These are phyloP conservation scores for Sympetrum striolatum DNA, from an alignment of 2,888 invertebrate genomes.

Conservation along the genomic window DNA sequence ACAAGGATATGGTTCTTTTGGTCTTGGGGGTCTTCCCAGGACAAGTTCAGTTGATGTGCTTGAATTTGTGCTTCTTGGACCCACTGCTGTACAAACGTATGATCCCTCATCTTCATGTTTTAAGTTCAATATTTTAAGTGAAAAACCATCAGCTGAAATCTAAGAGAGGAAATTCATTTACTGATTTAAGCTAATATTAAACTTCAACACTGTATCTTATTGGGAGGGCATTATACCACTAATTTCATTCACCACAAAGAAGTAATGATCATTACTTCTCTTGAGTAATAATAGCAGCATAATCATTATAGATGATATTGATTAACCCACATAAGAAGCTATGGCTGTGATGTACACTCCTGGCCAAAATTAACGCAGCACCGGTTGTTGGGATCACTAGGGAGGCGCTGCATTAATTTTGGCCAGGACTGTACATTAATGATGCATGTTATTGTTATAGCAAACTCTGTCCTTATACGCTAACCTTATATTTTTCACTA, in stretches of 20 bases:
- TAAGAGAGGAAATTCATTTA: background rate
- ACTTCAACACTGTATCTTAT: background rate
- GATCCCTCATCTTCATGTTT: background rate
- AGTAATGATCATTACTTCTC: no score
- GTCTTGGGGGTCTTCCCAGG: background rate
- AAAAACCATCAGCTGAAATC: background rate
- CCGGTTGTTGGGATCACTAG: no score
- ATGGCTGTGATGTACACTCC: no score
- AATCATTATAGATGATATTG: no score
- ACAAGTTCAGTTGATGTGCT: background rate
- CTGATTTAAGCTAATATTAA: background rate
- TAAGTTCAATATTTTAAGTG: background rate
- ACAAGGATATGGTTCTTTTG: conserved; percentile 19
- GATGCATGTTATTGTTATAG: no score
- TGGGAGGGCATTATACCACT: no score
- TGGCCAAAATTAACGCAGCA: no score
- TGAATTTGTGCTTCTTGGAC: background rate
- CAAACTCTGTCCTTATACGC: background rate
- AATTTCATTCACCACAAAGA: no score
- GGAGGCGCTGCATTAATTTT: no score
- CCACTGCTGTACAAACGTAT: background rate
- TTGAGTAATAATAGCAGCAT: no score
- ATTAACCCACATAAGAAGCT: no score
- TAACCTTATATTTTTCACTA: background rate
- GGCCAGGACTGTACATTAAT: no score